Conservation (phyloP, 2,113 vertebrate species). For the Clarias macrocephalus region DNA sequence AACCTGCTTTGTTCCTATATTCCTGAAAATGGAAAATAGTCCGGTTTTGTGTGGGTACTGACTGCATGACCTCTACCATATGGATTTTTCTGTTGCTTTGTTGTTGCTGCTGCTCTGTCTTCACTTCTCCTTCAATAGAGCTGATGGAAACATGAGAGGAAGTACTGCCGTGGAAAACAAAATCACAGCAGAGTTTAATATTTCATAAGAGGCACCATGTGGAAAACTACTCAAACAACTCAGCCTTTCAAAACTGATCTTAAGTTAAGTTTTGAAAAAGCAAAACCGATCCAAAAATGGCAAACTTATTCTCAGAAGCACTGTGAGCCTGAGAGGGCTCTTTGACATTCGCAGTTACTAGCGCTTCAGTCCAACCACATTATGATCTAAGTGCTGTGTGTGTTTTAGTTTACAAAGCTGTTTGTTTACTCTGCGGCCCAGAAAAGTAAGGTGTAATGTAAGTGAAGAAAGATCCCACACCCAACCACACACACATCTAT, state of each 20-base stretch:
- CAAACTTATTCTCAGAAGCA: neutral
- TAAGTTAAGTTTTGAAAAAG: slow-evolving; percentile 17
- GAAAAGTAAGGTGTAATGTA: slow-evolving; percentile 23
- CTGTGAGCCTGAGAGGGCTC: neutral
- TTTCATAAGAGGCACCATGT: slow-evolving; percentile 39
- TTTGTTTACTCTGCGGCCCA: slow-evolving; percentile 16
- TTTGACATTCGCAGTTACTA: neutral
- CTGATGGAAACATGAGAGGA: slow-evolving; percentile 36
- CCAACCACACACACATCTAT: neutral
- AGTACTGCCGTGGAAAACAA: slow-evolving; percentile 28
- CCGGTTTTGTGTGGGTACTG: slow-evolving; percentile 12
- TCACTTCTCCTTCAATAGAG: slow-evolving; percentile 28
- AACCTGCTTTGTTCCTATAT: slow-evolving; percentile 28
- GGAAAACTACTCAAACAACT: slow-evolving; percentile 38
- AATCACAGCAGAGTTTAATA: slow-evolving; percentile 32
- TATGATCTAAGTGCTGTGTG: slow-evolving; percentile 21
- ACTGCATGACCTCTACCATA: neutral
- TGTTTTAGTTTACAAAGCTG: slow-evolving; percentile 25
- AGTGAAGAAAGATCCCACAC: slow-evolving; percentile 10
- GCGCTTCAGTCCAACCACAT: slow-evolving; percentile 18
- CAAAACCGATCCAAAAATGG: slow-evolving; percentile 7
- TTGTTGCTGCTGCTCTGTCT: slow-evolving; percentile 13
- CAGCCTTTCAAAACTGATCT: slow-evolving; percentile 30
- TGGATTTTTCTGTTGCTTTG: slow-evolving; percentile 31
- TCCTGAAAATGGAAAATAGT: slow-evolving; percentile 33